Evolutionary conservation across 1,140 invertebrate genomes (phyloP).

Genomic region (Leptinotarsa texana): DNA sequence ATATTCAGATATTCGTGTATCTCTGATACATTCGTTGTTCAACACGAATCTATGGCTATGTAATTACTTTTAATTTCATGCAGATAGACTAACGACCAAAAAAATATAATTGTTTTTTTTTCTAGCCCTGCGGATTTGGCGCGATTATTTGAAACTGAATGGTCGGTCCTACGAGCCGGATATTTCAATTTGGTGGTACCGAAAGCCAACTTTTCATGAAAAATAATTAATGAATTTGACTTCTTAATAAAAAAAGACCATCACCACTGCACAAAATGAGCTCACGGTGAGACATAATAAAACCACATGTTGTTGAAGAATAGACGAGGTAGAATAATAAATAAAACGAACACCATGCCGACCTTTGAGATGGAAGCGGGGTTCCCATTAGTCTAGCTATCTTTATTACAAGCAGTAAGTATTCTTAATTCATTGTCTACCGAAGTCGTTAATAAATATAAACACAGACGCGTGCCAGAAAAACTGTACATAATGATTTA

Average conservation of each 20-base stretch:
- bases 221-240: too few relatives aligned
- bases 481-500: constrained; percentile 16
- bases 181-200: background rate
- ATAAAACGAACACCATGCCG: background rate
- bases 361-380: background rate
- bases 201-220: too few relatives aligned
- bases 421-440: constrained; percentile 11
- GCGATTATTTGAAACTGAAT: background rate
- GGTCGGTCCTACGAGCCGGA: background rate
- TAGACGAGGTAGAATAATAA: background rate
- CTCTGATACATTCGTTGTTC: too few relatives aligned
- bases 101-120: too few relatives aligned
- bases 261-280: background rate
- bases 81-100: too few relatives aligned
- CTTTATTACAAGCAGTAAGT: constrained; percentile 4
- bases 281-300: background rate
- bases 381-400: constrained; percentile 1
- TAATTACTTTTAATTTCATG: too few relatives aligned
- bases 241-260: too few relatives aligned
- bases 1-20: too few relatives aligned
- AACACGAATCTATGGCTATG: too few relatives aligned
- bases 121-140: too few relatives aligned
- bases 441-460: constrained; percentile 12
- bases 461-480: constrained; percentile 18
- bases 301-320: background rate